phyloP scores from a whole-genome alignment of 2,113 vertebrate species.

The Pteruthius melanotis region DNA sequence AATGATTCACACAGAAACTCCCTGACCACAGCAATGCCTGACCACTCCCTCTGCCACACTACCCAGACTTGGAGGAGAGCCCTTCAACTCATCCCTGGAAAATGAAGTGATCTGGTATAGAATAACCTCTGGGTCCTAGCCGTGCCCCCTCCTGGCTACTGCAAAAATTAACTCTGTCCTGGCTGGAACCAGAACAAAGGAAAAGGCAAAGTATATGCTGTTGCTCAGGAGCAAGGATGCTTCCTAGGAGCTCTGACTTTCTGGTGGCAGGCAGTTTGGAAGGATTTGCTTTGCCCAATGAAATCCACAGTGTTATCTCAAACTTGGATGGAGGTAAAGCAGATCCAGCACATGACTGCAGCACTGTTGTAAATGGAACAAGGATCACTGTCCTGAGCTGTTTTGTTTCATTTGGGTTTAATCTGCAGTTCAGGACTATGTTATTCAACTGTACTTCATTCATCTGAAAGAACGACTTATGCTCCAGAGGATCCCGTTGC shows the following conservation, averaged over 20 bases:
- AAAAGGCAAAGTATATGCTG: not conserved
- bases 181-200: not conserved
- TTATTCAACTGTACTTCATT: not conserved
- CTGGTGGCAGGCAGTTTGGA: not conserved
- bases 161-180: not conserved
- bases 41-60: too few relatives aligned
- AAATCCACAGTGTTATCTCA: not conserved
- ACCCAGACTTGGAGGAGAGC: not conserved
- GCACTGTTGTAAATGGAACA: not conserved
- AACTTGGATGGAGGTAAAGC: not conserved
- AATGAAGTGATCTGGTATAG: not conserved
- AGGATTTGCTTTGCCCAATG: not conserved
- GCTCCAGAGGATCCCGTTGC: not conserved
- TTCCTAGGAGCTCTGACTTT: not conserved
- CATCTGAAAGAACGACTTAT: not conserved
- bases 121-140: not conserved
- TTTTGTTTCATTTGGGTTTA: not conserved
- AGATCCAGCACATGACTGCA: not conserved
- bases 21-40: not conserved
- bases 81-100: not conserved
- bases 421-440: not conserved
- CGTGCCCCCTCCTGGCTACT: not conserved
- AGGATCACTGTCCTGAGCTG: not conserved
- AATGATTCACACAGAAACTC: not conserved
- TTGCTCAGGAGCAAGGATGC: not conserved